These are phyloP conservation scores for Sinocyclocheilus anophthalmus DNA, from an alignment of 2,113 vertebrate species.

Conservation along the genomic window DNA sequence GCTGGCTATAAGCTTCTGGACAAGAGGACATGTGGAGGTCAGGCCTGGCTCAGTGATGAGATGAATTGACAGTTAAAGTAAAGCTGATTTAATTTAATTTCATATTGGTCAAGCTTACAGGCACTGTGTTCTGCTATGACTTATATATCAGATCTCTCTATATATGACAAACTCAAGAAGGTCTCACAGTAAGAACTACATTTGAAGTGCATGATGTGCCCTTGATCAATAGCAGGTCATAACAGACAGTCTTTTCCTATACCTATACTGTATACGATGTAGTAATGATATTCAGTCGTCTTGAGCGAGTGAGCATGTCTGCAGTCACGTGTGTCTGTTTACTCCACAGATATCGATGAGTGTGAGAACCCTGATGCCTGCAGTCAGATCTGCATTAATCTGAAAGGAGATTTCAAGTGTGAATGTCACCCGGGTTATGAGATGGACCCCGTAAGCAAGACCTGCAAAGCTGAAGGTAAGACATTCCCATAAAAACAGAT, in stretches of 20 bases:
- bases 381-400: slow-evolving; percentile 90
- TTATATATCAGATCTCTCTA: background rate
- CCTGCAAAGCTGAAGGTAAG: slow-evolving; percentile 83
- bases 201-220: too few species aligned
- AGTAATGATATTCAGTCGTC: background rate
- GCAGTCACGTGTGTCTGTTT: slow-evolving; percentile 43
- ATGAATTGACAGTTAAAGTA: background rate
- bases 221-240: background rate
- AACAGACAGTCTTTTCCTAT: background rate
- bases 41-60: slow-evolving; percentile 53
- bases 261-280: background rate
- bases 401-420: slow-evolving; percentile 89
- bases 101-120: background rate
- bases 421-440: slow-evolving; percentile 86
- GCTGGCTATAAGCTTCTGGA: slow-evolving; percentile 91
- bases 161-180: background rate
- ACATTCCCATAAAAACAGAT: background rate
- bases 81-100: slow-evolving; percentile 2
- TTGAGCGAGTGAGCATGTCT: background rate
- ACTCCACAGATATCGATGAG: slow-evolving; percentile 84
- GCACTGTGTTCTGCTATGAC: background rate
- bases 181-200: background rate
- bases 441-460: slow-evolving; percentile 85
- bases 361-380: slow-evolving; percentile 87
- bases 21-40: slow-evolving; percentile 97